Evolutionary conservation across 2,113 vertebrate genomes (phyloP), one percentile per base, ranked within the genome.

Genomic region (Mohoua ochrocephala): DNA sequence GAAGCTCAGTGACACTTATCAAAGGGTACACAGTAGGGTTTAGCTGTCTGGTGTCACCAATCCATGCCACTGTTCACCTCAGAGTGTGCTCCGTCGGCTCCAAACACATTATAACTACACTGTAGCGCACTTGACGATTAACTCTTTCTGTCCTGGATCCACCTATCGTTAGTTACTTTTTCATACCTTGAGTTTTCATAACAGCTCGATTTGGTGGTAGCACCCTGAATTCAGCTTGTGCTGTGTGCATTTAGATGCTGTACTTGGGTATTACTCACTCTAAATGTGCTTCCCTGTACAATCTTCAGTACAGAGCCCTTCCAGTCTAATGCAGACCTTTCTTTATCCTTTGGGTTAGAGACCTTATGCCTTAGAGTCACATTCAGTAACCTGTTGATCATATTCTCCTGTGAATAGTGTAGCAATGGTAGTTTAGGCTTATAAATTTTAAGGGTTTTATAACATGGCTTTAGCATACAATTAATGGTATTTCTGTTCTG

Each of bases 81-180:
- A 1, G 0, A 30, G 3, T 6, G 33, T 39, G 20, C 49, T 83
- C 44, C 68, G 39, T 64, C 0, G 0, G 24, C 69, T 76, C 64
- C 63, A 52, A 47, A 70, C 35, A 15, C 26, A 1, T 60, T 39
- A 0, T 24, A 56, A 18, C 10, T 27, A 20, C 42, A 11, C 1
- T 54, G 15, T 1, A 23, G 33, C 5, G 9, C 41, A 23, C 28
- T 31, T 57, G 14, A 23, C 1, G 0, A 49, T 73, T 68, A 27
- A 35, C 7, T 5, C 35, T 67, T 45, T 56, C 24, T 84, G 28
- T 23, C 39, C 33, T 45, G 21, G 26, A 45, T 61, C 75, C 26
- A 4, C 10, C 22, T 61, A 1, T 35, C 24, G 5, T 52, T 39
- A 56, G 31, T 71, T 83, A 27, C 18, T n/a, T 85, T 87, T 80